Evolutionary conservation across 1,140 invertebrate genomes (phyloP).

Genomic region (Heliothis subflexa): DNA sequence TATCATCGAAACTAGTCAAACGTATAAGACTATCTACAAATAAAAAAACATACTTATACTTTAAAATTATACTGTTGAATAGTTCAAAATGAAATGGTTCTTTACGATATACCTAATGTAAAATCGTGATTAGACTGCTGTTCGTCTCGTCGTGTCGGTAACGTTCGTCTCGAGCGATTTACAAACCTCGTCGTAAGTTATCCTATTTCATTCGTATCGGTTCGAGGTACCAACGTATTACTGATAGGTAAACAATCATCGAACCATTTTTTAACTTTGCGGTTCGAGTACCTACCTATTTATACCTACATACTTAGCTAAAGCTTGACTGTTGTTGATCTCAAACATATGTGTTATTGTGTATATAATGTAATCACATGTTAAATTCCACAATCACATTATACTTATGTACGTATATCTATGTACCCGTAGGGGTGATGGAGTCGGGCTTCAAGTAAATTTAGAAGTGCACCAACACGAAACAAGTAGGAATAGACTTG

Average conservation of each 20-base stretch:
- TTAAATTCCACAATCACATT: constrained; percentile 81
- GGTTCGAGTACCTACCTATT: constrained; percentile 46
- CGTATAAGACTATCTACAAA: constrained; percentile 57
- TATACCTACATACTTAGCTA: constrained; percentile 74
- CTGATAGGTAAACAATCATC: constrained; percentile 34
- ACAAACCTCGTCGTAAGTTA: constrained; percentile 25
- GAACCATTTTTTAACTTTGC: constrained; percentile 34
- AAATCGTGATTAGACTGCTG: constrained; percentile 55
- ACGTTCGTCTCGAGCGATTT: constrained; percentile 36
- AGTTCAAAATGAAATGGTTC: constrained; percentile 55
- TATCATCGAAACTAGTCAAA: constrained; percentile 68
- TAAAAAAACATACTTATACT: constrained; percentile 55
- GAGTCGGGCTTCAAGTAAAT: constrained; percentile 72
- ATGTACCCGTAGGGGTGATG: constrained; percentile 67
- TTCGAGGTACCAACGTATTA: constrained; percentile 28
- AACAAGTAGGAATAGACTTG: constrained; percentile 75
- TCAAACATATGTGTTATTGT: constrained; percentile 81
- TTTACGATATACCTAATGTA: constrained; percentile 44
- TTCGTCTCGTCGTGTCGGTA: constrained; percentile 49
- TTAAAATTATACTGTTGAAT: constrained; percentile 56
- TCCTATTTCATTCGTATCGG: constrained; percentile 13
- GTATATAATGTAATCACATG: constrained; percentile 85
- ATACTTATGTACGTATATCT: constrained; percentile 52
- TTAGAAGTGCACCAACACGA: constrained; percentile 82
- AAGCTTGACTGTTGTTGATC: constrained; percentile 85